Evolutionary conservation across 2,888 invertebrate genomes (phyloP), one percentile per base, ranked within the genome.

Genomic region (Mythimna loreyi): DNA sequence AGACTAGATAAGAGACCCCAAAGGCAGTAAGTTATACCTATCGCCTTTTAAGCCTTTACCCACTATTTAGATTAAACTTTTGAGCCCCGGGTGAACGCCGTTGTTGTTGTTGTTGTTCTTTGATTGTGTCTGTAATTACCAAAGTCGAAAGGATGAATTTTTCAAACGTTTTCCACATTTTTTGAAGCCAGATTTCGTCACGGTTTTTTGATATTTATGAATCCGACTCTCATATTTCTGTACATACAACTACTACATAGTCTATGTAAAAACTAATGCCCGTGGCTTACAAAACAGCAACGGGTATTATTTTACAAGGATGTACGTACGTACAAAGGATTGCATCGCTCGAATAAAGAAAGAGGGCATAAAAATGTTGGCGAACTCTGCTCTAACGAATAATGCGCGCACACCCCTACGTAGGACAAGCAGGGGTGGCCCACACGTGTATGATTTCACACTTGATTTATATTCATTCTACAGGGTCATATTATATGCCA

Each of bases 381-480:
- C 43, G 36, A 66, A 19, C 68, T 7, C 55, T 75, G 65, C 53
- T 13, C 0, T 45, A 0, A 59, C 55, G 23, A 66, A 57, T 40
- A 69, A 59, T 65, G 75, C 19, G 43, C 25, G 30, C 45, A 36
- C 68, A 77, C 78, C 75, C 85, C 81, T 73, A 43, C 50, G 16
- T 70, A 71, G 81, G 69, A 70, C 68, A 70, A 80, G 65, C 69
- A 76, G 81, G 82, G 80, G 78, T 74, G 76, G 28, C 36, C 6
- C 78, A 67, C 89, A 87, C 84, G 84, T 86, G 87, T 82, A 71
- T 65, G 67, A 82, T 86, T 87, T 86, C 86, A 83, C 87, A 83
- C 81, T 75, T 81, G 84, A 86, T 86, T 86, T 84, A 82, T 84
- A 76, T 83, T 76, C 72, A 71, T 69, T 67, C 60, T 75, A 53